Base-by-base conservation (phyloP, 2,888 invertebrate genomes). In the Odiellus spinosus region DNA sequence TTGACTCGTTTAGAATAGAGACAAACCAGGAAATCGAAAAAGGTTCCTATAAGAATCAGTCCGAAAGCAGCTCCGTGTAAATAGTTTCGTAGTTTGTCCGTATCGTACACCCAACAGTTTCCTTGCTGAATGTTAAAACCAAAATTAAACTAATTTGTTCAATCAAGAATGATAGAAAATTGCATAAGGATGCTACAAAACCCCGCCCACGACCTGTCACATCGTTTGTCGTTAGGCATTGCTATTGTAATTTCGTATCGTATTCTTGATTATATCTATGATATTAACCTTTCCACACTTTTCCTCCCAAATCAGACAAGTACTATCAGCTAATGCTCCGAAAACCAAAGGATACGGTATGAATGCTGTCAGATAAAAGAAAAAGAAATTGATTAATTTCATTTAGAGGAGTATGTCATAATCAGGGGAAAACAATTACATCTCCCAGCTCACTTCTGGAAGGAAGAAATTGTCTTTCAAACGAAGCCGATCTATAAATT, bases 331-430 rank as follows among this genome's bases (percentile, higher is more conserved):
- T 42, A 80, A 71, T 12, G 73, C 71, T 1, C 80, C 80, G 58
- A 80, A 80, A 40, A 80, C 64, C 46, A 80, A 76, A 1, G 80
- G 80, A 4, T 77, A 78, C 1, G 80, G 80, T 50, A 79, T 77
- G 48, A 78, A 66, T 3, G 57, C 57, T 57, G 40, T 26, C 26
- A 26, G 26, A 6, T 26, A 26, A 8, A 26, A 26, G 26, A 26
- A 26, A 26, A 26, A 6, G 8, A 26, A 26, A 26, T 8, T 26
- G 26, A 26, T 4, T n/a, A n/a, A n/a, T n/a, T n/a, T n/a, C n/a
- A n/a, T n/a, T n/a, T n/a, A n/a, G n/a, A n/a, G n/a, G n/a, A n/a
- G n/a, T n/a, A n/a, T n/a, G n/a, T n/a, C n/a, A n/a, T n/a, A n/a
- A n/a, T n/a, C n/a, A n/a, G n/a, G n/a, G n/a, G n/a, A n/a, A n/a